These are phyloP conservation scores for Clavelina lepadiformis DNA, from an alignment of 23 tunicate genomes.

Conservation along the genomic window DNA sequence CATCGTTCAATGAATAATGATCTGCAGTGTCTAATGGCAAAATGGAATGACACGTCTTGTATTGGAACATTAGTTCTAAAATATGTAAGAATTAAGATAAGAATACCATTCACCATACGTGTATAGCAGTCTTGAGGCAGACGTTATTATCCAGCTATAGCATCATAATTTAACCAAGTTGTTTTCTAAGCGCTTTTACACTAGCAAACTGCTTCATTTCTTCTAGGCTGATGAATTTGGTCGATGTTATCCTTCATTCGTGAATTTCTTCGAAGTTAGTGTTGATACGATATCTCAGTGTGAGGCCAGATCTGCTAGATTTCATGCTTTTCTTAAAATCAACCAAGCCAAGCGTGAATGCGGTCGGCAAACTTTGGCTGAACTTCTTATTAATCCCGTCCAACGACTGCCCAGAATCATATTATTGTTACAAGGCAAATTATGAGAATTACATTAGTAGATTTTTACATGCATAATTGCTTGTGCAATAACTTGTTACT, in stretches of 20 bases:
- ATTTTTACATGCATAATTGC: not conserved
- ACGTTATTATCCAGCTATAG: not conserved
- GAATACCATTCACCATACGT: not conserved
- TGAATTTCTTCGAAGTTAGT: conserved; percentile 85
- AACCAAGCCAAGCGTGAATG: conserved; percentile 92
- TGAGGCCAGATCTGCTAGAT: conserved; percentile 61
- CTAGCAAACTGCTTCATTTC: no score
- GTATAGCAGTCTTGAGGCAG: not conserved
- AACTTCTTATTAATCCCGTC: conserved; percentile 86
- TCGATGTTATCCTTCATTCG: conserved; percentile 82
- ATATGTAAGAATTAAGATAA: conserved; percentile 53
- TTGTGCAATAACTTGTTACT: not conserved
- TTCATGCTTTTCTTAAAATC: conserved; percentile 93
- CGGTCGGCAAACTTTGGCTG: conserved; percentile 88
- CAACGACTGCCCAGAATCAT: conserved; percentile 87
- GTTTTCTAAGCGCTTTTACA: no score
- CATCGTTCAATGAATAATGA: conserved; percentile 64
- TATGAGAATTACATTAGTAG: not conserved
- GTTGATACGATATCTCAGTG: conserved; percentile 59
- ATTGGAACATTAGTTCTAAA: conserved; percentile 55
- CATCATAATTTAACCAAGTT: not conserved
- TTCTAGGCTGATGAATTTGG: conserved; percentile 79
- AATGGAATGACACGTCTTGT: conserved; percentile 72
- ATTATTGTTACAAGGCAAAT: conserved; percentile 69
- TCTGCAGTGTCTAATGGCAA: conserved; percentile 19